phyloP scores from a whole-genome alignment of 1,140 invertebrate genomes.

The Brachionus rubens region DNA sequence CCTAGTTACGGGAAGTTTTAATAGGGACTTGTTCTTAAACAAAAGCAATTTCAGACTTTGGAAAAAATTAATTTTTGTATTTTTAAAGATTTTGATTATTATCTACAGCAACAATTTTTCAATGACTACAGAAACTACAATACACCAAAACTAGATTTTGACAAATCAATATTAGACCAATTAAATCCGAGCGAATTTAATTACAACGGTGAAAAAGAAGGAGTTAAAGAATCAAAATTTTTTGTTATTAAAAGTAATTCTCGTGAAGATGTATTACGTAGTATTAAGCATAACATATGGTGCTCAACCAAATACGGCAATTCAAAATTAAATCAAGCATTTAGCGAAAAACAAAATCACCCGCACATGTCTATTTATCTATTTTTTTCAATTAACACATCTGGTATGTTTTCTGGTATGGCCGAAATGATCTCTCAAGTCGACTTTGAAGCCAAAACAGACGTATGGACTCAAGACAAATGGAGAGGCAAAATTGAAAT shows the following conservation, averaged over 20 bases:
- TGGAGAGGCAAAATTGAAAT: constrained; percentile 81
- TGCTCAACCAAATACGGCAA: constrained; percentile 98
- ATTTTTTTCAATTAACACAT: constrained; percentile 93
- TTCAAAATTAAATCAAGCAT: constrained; percentile 86
- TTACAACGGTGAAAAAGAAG: constrained; percentile 33
- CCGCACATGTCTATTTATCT: constrained; percentile 75
- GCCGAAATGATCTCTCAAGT: constrained; percentile 91
- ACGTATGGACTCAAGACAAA: constrained; percentile 65
- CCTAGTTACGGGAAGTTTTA: too few species aligned
- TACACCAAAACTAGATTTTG: neutral
- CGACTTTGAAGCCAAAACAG: constrained; percentile 69
- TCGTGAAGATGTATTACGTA: constrained; percentile 95
- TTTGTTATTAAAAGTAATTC: constrained; percentile 67
- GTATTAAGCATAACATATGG: constrained; percentile 98
- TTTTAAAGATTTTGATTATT: constrained; percentile 18
- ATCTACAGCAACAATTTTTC: constrained; percentile 9
- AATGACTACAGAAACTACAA: neutral
- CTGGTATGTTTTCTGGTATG: constrained; percentile 96
- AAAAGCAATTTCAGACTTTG: too few species aligned
- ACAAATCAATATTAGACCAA: neutral
- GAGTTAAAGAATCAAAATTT: neutral
- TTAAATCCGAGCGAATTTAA: constrained; percentile 20
- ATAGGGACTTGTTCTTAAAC: too few species aligned
- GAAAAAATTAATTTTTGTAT: neutral
- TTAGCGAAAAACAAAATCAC: constrained; percentile 69